Evolutionary conservation across 2,797 vertebrate genomes (phyloP).

Genomic region (Brachyalestes nurse): DNA sequence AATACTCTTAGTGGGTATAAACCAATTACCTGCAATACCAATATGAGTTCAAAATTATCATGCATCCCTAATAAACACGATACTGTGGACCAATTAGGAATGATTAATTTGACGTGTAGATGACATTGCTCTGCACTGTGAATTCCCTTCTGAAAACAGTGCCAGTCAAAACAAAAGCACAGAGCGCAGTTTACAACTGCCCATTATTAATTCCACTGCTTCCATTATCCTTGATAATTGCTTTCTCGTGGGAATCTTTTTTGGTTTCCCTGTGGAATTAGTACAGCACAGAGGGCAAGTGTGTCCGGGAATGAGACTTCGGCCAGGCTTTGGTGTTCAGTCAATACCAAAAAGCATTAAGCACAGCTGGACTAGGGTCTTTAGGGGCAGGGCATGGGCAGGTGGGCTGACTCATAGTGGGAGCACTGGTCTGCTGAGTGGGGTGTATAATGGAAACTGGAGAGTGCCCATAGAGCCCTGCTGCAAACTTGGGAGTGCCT

Average conservation of each 20-base stretch:
- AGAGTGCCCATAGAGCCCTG: too few relatives aligned
- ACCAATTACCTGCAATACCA: too few relatives aligned
- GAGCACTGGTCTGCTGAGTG: background rate
- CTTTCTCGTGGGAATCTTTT: constrained; percentile 51
- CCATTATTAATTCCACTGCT: constrained; percentile 41
- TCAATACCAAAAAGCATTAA: background rate
- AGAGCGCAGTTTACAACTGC: constrained; percentile 41
- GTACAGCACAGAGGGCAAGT: constrained; percentile 45
- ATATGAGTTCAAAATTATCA: too few relatives aligned
- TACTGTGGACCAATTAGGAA: constrained; percentile 29
- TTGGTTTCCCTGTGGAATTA: constrained; percentile 28
- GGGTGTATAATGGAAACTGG: background rate
- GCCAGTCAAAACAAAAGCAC: constrained; percentile 44
- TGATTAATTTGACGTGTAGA: constrained; percentile 45
- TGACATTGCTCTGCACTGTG: constrained; percentile 37
- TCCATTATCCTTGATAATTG: constrained; percentile 55
- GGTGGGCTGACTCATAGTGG: background rate
- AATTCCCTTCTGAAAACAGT: constrained; percentile 44
- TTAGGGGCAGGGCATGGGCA: background rate
- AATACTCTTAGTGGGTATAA: too few relatives aligned
- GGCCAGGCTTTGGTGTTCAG: background rate
- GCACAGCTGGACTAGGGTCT: background rate
- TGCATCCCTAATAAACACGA: background rate
- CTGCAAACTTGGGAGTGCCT: too few relatives aligned
- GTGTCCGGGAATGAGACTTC: constrained; percentile 40